Conservation (phyloP, 2,888 invertebrate species). For the Chymomyza caudatula region DNA sequence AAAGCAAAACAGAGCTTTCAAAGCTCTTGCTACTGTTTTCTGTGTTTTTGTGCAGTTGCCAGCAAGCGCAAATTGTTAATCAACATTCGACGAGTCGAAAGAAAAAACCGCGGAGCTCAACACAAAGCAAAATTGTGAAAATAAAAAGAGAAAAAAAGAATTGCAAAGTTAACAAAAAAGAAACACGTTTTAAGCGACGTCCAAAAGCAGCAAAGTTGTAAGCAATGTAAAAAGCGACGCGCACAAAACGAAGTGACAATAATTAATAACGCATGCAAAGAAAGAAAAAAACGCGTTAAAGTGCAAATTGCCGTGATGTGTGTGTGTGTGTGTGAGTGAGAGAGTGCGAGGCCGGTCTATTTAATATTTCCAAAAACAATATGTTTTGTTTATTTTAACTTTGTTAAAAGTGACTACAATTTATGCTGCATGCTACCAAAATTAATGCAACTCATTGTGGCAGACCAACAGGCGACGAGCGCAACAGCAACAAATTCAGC, state of each 20-base stretch:
- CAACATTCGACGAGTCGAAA: conserved; percentile 2
- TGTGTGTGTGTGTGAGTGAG: conserved; percentile 8
- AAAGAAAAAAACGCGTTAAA: conserved; percentile 51
- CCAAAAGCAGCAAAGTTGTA: conserved; percentile 9
- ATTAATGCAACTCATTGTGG: conserved; percentile 60
- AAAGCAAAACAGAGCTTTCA: background rate
- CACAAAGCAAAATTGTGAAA: conserved; percentile 1
- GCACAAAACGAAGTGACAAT: conserved; percentile 34
- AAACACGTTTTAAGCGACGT: conserved; percentile 30
- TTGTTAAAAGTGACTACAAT: background rate
- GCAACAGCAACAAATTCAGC: conserved; percentile 65
- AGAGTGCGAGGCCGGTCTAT: background rate
- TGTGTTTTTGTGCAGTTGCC: background rate
- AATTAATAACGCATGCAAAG: conserved; percentile 17
- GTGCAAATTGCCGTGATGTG: conserved; percentile 34
- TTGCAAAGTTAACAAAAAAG: background rate
- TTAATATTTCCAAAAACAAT: background rate
- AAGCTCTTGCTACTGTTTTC: background rate
- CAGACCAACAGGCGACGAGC: conserved; percentile 55
- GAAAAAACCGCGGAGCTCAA: background rate
- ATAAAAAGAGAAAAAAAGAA: conserved; percentile 16
- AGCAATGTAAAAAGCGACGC: conserved; percentile 11
- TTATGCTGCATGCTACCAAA: conserved; percentile 15
- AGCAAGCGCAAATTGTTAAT: background rate
- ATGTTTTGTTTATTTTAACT: conserved; percentile 25